Evolutionary conservation across 2,797 vertebrate genomes (phyloP).

Genomic region (Neopelma chrysocephalum): DNA sequence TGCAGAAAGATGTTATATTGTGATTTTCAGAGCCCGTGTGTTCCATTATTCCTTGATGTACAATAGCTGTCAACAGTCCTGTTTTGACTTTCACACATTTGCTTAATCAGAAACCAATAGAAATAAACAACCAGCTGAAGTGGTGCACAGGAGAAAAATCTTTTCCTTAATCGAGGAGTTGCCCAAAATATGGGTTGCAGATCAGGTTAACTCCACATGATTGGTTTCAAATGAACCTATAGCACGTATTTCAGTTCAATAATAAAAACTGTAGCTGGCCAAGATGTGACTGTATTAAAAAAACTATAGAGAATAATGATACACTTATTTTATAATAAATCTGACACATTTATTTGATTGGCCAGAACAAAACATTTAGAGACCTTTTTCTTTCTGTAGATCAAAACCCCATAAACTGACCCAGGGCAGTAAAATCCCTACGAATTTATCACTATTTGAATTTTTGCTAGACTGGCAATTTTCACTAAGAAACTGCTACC

Average conservation of each 20-base stretch:
- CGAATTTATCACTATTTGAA: neutral
- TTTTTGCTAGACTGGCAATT: neutral
- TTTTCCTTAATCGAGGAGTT: neutral
- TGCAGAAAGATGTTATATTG: neutral
- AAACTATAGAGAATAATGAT: neutral
- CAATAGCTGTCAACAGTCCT: conserved; percentile 7
- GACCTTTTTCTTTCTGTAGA: neutral
- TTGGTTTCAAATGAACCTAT: neutral
- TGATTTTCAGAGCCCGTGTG: neutral
- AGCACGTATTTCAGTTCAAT: neutral
- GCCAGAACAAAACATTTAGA: neutral
- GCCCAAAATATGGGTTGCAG: neutral
- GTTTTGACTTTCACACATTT: conserved; percentile 24
- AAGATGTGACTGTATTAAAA: neutral
- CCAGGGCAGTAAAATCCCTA: neutral
- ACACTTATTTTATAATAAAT: neutral
- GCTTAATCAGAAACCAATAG: conserved; percentile 18
- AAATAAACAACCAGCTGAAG: neutral
- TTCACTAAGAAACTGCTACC: neutral
- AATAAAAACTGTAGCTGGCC: neutral
- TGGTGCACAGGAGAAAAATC: neutral
- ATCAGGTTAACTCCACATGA: neutral
- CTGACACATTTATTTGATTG: neutral
- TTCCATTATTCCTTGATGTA: neutral
- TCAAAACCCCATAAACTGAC: neutral